Evolutionary conservation across 2,888 invertebrate genomes (phyloP), one percentile per base, ranked within the genome.

Genomic region (Hymenopus coronatus): DNA sequence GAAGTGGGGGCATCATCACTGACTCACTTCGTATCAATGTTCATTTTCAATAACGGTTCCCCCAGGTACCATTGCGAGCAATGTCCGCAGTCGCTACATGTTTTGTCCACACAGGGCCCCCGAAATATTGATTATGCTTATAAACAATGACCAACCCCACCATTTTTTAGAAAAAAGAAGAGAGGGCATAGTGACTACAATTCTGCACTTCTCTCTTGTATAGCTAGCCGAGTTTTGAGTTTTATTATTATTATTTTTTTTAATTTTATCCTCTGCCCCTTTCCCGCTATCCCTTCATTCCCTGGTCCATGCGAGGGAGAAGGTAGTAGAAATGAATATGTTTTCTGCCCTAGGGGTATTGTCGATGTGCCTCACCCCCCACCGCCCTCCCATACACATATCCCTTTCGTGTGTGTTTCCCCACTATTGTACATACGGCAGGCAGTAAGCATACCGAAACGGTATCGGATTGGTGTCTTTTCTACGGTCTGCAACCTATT

Each of bases 11-110:
- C 90, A 90, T 89, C 89, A 89, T 90, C 91, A 90, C 91, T 70
- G 54, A 70, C 54, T 70, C 54, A 90, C 83, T 81, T 9, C 54
- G 89, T 89, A 91, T 90, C 90, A 92, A 93, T 93, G 93, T 93
- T 93, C 93, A 93, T 93, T 93, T 93, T 93, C 93, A 93, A 93
- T 93, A 93, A 93, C 93, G 93, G 92, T 92, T 93, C 93, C 93
- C 93, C 91, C 46, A 90, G 92, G 93, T 92, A 93, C 92, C 92
- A 91, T 89, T 87, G 85, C 83, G 88, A 89, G 89, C 89, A 89
- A 90, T 90, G 89, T 87, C 88, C 88, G 46, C 88, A 84, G 54
- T 84, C 28, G 85, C 28, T 88, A 86, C 88, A 88, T 89, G 85
- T 89, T 87, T 88, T 88, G 88, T 83, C 40, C 70, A 40, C 88